Base-by-base conservation (phyloP, 2,888 invertebrate genomes). In the Apeira syringaria region DNA sequence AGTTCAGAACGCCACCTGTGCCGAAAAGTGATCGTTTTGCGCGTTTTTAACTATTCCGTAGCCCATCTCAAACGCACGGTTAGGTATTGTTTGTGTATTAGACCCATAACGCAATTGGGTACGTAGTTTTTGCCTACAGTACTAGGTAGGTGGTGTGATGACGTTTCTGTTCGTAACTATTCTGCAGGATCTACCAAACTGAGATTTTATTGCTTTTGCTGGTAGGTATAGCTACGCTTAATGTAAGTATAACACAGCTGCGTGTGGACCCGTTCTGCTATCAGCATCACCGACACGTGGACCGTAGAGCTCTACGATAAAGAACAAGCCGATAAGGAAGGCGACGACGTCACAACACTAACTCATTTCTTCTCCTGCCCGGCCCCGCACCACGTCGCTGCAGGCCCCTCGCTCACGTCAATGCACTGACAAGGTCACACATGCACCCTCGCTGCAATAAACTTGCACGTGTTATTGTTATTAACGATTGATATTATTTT, bases 321-420 rank as follows among this genome's bases (percentile, higher is more conserved):
- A 33, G 63, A 70, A 72, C 76, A 73, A 74, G 75, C 64, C 80
- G 86, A 86, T 86, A 86, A 76, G 66, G 57, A 48, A 9, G 15
- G 59, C 46, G 56, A 54, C 74, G 56, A 52, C 74, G 75, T 77
- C 74, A 74, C 61, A 60, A 68, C 66, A 64, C 64, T 51, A 51
- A 73, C 74, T 71, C 81, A 82, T 80, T 82, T 80, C 81, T 77
- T 37, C 35, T 18, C 9, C 32, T 31, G 25, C 47, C 35, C 41
- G 33, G 35, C 34, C 49, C 37, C 53, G n/a, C 53, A 8, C 33
- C 41, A 15, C 48, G 38, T 44, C 41, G 33, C 53, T n/a, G 30
- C 41, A 18, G 45, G 40, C 46, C 41, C 31, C 33, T 13, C 50
- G 29, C 45, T 44, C 39, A 40, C 31, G 47, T 28, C 56, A 50